phyloP scores from a whole-genome alignment of 1,140 invertebrate genomes.

The Nymphalis io region DNA sequence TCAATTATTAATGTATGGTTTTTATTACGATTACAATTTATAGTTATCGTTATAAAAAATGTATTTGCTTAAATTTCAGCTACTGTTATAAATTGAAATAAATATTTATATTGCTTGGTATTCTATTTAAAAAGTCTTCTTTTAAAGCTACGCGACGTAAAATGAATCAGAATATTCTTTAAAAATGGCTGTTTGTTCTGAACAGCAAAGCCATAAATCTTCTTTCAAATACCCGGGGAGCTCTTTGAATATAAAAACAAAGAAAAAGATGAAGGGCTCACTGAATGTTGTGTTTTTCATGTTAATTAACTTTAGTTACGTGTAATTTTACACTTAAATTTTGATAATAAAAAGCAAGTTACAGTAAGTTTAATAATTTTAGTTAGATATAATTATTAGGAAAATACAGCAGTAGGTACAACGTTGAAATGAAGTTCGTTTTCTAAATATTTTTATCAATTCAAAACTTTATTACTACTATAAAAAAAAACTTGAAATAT shows the following conservation, averaged over 20 bases:
- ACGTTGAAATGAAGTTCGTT: too few relatives aligned
- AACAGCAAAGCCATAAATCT: constrained; percentile 21
- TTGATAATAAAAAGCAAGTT: not conserved
- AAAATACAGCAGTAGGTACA: too few relatives aligned
- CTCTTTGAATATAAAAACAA: constrained; percentile 15
- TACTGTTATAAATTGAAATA: too few relatives aligned
- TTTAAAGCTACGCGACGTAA: not conserved
- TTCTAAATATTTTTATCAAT: too few relatives aligned
- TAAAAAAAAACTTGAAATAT: too few relatives aligned
- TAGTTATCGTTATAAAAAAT: too few relatives aligned
- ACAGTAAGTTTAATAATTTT: too few relatives aligned
- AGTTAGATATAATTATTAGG: too few relatives aligned
- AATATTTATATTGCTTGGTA: not conserved
- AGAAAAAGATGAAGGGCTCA: constrained; percentile 2
- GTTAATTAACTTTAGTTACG: not conserved
- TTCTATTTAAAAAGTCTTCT: not conserved
- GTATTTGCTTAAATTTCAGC: too few relatives aligned
- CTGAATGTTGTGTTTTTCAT: not conserved
- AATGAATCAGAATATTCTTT: constrained; percentile 9
- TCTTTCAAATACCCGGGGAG: constrained; percentile 7
- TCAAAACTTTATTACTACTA: too few relatives aligned
- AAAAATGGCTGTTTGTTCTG: constrained; percentile 11
- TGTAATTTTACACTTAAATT: not conserved
- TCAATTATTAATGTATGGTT: too few relatives aligned
- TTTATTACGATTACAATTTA: too few relatives aligned